A percentile compares a stretch with the other conserved stretches of the same genome.
These are phyloP conservation scores for Knipowitschia caucasica DNA, from an alignment of 2,797 vertebrate species.

Conservation along the genomic window DNA sequence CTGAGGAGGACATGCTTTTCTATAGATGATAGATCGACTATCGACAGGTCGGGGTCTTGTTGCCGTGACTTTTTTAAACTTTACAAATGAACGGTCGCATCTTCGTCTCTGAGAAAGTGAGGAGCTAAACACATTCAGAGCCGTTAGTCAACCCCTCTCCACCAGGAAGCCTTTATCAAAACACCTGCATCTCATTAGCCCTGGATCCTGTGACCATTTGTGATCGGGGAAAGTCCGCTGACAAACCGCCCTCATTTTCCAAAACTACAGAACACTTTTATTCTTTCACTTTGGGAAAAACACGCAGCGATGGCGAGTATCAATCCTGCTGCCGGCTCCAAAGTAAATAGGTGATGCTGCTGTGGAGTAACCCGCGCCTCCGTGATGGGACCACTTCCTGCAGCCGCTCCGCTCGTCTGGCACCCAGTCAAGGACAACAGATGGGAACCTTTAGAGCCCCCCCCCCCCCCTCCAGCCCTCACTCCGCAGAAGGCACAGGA, in stretches of 20 bases:
- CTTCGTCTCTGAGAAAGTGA: background rate
- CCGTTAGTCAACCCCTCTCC: background rate
- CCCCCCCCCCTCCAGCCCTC: conserved; percentile 31
- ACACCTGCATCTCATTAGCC: background rate
- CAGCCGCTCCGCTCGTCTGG: conserved; percentile 52
- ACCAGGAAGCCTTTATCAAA: conserved; percentile 2
- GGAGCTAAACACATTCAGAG: background rate
- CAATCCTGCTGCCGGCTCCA: conserved; percentile 20
- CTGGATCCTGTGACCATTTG: conserved; percentile 1
- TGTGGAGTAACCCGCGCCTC: conserved; percentile 26
- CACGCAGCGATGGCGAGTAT: conserved; percentile 1
- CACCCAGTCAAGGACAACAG: conserved; percentile 68
- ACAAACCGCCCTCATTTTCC: conserved; percentile 2
- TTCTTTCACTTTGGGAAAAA: conserved; percentile 4
- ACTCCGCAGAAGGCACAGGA: conserved; percentile 32
- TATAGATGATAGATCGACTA: too few relatives aligned
- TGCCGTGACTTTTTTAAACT: too few relatives aligned
- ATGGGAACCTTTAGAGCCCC: conserved; percentile 70
- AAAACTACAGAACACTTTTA: background rate
- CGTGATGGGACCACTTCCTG: conserved; percentile 43
- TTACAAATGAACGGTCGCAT: too few relatives aligned
- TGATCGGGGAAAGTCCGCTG: background rate
- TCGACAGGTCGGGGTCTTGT: too few relatives aligned
- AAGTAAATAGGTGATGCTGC: conserved; percentile 30
- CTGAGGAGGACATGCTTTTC: too few relatives aligned